These are phyloP conservation scores for Emys orbicularis DNA, from an alignment of 2,797 vertebrate genomes.

Conservation along the genomic window DNA sequence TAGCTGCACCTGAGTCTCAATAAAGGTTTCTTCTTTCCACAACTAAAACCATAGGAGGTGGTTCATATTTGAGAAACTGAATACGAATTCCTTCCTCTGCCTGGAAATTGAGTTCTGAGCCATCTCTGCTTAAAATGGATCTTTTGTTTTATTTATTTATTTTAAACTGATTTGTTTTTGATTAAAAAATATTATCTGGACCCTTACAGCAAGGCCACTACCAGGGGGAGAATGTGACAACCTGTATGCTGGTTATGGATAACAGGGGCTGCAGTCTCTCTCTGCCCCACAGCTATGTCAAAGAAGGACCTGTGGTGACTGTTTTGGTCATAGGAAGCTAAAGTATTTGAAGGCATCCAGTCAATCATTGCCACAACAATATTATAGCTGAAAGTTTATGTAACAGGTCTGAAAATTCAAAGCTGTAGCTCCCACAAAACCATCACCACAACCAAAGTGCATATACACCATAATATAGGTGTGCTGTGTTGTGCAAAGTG, in stretches of 20 bases:
- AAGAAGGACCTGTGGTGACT: neutral
- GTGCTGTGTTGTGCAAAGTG: neutral
- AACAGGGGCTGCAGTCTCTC: neutral
- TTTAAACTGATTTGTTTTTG: neutral
- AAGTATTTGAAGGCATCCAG: neutral
- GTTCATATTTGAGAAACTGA: neutral
- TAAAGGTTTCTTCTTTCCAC: neutral
- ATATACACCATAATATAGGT: neutral
- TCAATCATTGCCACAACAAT: neutral
- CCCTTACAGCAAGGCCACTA: neutral
- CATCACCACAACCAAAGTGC: neutral
- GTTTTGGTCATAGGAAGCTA: neutral
- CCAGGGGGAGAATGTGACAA: neutral
- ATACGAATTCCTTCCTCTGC: neutral
- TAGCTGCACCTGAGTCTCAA: neutral
- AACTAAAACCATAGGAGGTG: neutral
- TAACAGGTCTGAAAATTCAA: neutral
- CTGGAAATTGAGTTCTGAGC: neutral
- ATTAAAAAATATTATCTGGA: neutral
- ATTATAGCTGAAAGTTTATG: neutral
- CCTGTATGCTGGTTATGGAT: neutral
- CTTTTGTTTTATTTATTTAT: neutral
- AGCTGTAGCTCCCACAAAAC: neutral
- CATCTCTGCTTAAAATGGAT: neutral
- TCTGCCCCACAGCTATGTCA: neutral